A percentile compares a stretch with the other conserved stretches of the same genome.
phyloP scores from a whole-genome alignment of 2,888 invertebrate genomes.

The Branchipolynoe longqiensis region DNA sequence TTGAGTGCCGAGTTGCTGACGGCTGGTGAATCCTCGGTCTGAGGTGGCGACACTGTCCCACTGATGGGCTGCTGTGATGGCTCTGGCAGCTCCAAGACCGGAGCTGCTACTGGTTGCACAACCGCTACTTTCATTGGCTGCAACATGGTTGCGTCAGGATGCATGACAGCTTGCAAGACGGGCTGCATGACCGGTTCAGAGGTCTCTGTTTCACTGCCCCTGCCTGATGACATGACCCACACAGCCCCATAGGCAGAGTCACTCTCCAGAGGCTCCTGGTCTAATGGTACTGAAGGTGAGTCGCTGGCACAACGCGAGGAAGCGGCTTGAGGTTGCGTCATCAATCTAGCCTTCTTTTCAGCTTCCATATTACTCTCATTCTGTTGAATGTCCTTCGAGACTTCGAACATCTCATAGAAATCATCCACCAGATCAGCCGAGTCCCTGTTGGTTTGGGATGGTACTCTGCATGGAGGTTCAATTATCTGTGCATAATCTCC shows the following conservation, averaged over 20 bases:
- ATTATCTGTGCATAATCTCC: neutral
- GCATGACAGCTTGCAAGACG: too few relatives aligned
- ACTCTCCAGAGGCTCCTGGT: neutral
- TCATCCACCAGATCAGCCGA: neutral
- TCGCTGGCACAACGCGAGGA: too few relatives aligned
- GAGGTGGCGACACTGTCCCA: too few relatives aligned
- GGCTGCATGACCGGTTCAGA: slow-evolving; percentile 24
- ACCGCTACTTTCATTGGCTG: too few relatives aligned
- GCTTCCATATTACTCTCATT: neutral
- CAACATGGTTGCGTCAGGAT: too few relatives aligned
- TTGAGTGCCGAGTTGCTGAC: neutral
- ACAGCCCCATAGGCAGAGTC: neutral
- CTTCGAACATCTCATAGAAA: slow-evolving; percentile 14
- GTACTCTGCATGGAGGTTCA: neutral
- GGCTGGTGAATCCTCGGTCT: too few relatives aligned
- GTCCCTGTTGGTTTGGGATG: neutral
- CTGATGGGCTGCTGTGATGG: neutral
- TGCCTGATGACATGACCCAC: slow-evolving; percentile 1
- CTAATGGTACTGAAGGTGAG: neutral
- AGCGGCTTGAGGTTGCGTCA: neutral
- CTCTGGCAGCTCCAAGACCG: neutral
- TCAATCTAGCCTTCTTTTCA: neutral
- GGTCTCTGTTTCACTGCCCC: neutral
- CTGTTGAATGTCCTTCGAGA: neutral
- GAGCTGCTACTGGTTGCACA: too few relatives aligned